Percentiles rank a stretch among this genome's conserved stretches.
Conservation (phyloP, 2,888 invertebrate species). For the Minunthozetes semirufus region DNA sequence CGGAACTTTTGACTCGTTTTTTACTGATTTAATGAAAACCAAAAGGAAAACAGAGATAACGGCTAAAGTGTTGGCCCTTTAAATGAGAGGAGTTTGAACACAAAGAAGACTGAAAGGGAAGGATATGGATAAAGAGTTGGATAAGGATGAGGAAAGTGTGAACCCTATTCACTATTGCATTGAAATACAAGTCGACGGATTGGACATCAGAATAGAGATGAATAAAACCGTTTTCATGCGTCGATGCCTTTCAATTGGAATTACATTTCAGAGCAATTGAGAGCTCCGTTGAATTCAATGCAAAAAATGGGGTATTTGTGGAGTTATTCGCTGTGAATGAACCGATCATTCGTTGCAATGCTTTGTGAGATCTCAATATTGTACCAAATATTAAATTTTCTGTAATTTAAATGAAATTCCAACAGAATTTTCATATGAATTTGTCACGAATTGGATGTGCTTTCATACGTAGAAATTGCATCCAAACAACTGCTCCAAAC, state of each 20-base stretch:
- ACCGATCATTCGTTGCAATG: not conserved
- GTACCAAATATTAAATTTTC: not conserved
- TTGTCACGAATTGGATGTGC: not conserved
- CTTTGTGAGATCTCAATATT: not conserved
- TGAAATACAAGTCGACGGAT: not conserved
- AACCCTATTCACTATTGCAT: not conserved
- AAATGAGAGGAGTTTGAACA: not conserved
- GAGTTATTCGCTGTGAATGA: not conserved
- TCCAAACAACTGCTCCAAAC: not conserved
- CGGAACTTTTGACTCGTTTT: not conserved
- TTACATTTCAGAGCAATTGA: not conserved
- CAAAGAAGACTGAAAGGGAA: conserved; percentile 6
- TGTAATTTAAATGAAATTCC: not conserved
- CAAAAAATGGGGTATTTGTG: conserved; percentile 3
- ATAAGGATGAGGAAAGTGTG: conserved; percentile 12
- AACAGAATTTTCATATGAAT: conserved; percentile 14
- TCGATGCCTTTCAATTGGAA: conserved; percentile 18
- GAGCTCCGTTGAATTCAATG: not conserved
- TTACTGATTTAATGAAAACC: not conserved
- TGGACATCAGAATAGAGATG: conserved; percentile 14
- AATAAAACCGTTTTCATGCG: conserved; percentile 24
- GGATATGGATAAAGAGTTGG: not conserved
- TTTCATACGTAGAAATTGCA: not conserved
- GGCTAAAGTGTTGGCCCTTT: not conserved
- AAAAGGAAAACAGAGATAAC: conserved; percentile 13